phyloP scores from a whole-genome alignment of 2,888 invertebrate species.

The Apamea epomidion region DNA sequence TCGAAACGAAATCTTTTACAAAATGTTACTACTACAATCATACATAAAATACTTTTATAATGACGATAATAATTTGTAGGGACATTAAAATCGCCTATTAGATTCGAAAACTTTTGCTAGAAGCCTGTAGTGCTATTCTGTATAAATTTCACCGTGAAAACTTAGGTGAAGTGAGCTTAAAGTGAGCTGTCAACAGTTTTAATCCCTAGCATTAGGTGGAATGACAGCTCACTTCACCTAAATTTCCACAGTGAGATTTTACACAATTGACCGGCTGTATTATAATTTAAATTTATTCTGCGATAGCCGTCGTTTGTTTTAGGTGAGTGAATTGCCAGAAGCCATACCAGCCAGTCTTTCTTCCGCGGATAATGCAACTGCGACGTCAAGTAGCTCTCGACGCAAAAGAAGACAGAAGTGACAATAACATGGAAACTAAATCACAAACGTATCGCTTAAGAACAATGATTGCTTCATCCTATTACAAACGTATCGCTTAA shows the following conservation, averaged over 20 bases:
- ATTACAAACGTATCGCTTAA: constrained; percentile 22
- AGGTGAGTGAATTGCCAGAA: background rate
- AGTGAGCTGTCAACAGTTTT: no score
- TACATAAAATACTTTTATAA: no score
- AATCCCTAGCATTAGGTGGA: no score
- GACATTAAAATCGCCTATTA: background rate
- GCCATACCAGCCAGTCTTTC: background rate
- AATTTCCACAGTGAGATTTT: no score
- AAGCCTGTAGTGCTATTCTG: background rate
- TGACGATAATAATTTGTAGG: no score
- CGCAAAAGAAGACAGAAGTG: background rate
- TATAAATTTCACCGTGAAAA: no score
- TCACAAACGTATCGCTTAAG: constrained; percentile 12
- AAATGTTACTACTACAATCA: no score
- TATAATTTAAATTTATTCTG: background rate
- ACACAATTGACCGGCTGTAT: background rate
- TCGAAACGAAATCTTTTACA: no score
- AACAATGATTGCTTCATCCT: background rate
- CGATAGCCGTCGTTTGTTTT: constrained; percentile 7
- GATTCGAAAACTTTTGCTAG: background rate
- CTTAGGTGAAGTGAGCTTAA: no score
- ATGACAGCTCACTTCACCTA: no score
- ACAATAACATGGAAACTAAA: constrained; percentile 1
- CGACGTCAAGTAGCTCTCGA: no score
- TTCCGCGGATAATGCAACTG: background rate